Evolutionary conservation across 2,113 vertebrate genomes (phyloP), one percentile per base, ranked within the genome.

Genomic region (Cheilinus undulatus): DNA sequence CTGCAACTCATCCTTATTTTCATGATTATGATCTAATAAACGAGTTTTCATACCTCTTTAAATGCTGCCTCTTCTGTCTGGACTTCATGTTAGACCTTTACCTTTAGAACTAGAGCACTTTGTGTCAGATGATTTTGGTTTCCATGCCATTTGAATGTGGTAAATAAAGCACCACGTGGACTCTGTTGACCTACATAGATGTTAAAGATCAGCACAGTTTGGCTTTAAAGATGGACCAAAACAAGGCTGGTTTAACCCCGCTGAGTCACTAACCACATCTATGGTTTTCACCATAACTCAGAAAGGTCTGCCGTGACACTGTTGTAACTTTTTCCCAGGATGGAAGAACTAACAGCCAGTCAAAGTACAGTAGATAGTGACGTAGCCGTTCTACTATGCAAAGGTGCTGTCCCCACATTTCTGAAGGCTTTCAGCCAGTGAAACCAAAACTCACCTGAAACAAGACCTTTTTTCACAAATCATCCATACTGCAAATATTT

Each of bases 121-220:
- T 2, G 13, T 49, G 30, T 38, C 28, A 22, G 6, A 12, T 10
- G 28, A 38, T 7, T 0, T 42, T 28, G 23, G 9, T 64, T 60
- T 63, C 30, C 56, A 32, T 38, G 24, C 51, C 15, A 65, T 70
- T 71, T 76, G 24, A 51, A 58, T 43, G 27, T n/a, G 27, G 28
- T 38, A 46, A 1, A 56, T 36, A 74, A 58, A 67, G 17, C 49
- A 49, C 27, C 19, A 14, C 50, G 14, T 3, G 28, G 23, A n/a
- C 27, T 17, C 12, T 43, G 48, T 38, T 0, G 8, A 30, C 17
- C 15, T 26, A 3, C n/a, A 36, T 14, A 0, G 4, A 24, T 23
- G 28, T 34, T 0, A 27, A n/a, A 49, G 15, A 60, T 32, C 5
- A 22, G 34, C 3, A 15, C 23, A 45, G 38, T 40, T 40, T 40